These are phyloP conservation scores for Hirundo rustica DNA, from an alignment of 2,797 vertebrate species.

Conservation along the genomic window DNA sequence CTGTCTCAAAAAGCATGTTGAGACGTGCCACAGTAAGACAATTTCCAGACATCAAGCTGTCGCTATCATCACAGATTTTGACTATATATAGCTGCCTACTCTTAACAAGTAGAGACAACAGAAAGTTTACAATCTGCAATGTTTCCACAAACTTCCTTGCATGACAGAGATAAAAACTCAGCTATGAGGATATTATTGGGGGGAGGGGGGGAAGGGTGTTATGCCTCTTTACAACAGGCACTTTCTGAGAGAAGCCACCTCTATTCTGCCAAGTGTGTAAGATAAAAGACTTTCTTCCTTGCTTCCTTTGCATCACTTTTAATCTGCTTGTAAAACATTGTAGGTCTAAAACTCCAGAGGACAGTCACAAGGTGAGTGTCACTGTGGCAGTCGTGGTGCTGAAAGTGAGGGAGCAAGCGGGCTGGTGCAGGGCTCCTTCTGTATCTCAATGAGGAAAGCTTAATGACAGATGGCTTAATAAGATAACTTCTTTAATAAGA, in stretches of 20 bases:
- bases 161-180: neutral
- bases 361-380: neutral
- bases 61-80: neutral
- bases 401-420: rapidly evolving
- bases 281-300: neutral
- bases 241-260: neutral
- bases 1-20: neutral
- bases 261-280: neutral
- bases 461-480: neutral
- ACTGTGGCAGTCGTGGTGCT: neutral
- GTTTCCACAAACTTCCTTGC: neutral
- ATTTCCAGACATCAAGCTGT: neutral
- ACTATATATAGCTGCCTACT: neutral
- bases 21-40: neutral
- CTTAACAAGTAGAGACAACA: neutral
- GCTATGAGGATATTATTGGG: neutral
- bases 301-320: neutral
- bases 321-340: neutral
- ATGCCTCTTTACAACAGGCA: neutral
- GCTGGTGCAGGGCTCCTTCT: neutral
- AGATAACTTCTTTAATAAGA: neutral
- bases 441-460: neutral
- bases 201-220: rapidly evolving
- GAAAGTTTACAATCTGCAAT: neutral
- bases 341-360: neutral